Evolutionary conservation across 2,888 invertebrate genomes (phyloP).

Genomic region (Latheticus oryzae): DNA sequence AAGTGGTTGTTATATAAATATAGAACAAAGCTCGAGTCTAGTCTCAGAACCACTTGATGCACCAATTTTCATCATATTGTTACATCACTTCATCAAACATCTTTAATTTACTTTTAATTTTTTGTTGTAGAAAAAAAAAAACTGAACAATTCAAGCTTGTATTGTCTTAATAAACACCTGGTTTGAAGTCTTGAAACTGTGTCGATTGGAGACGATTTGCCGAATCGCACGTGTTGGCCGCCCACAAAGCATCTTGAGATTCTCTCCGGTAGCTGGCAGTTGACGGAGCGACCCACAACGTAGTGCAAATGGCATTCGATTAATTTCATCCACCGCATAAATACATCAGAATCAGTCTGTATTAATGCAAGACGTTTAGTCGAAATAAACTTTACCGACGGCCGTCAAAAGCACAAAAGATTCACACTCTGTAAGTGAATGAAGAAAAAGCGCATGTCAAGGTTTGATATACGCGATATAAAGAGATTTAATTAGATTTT

Average conservation of each 20-base stretch:
- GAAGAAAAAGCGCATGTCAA: slow-evolving; percentile 6
- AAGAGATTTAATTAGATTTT: slow-evolving; percentile 36
- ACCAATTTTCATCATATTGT: slow-evolving; percentile 3
- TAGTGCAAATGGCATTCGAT: slow-evolving; percentile 62
- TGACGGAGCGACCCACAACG: slow-evolving; percentile 63
- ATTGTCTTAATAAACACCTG: not conserved
- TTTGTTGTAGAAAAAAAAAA: too few relatives aligned
- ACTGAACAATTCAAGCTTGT: too few relatives aligned
- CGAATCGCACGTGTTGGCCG: slow-evolving; percentile 43
- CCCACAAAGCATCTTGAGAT: slow-evolving; percentile 39
- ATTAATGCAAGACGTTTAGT: slow-evolving; percentile 28
- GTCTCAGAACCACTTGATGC: slow-evolving; percentile 9
- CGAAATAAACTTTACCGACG: slow-evolving; percentile 10
- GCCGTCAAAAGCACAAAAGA: slow-evolving; percentile 19
- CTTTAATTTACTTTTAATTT: too few relatives aligned
- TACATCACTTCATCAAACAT: not conserved
- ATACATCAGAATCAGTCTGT: slow-evolving; percentile 37
- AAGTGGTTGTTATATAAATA: slow-evolving; percentile 12
- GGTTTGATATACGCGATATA: slow-evolving; percentile 9
- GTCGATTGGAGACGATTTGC: slow-evolving; percentile 35
- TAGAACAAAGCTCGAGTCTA: slow-evolving; percentile 3
- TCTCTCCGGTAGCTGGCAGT: slow-evolving; percentile 45
- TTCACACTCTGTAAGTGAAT: not conserved
- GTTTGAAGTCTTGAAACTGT: slow-evolving; percentile 7
- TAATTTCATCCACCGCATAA: slow-evolving; percentile 53